Conservation (phyloP, 1,140 invertebrate genomes). For the Pissodes strobi region DNA sequence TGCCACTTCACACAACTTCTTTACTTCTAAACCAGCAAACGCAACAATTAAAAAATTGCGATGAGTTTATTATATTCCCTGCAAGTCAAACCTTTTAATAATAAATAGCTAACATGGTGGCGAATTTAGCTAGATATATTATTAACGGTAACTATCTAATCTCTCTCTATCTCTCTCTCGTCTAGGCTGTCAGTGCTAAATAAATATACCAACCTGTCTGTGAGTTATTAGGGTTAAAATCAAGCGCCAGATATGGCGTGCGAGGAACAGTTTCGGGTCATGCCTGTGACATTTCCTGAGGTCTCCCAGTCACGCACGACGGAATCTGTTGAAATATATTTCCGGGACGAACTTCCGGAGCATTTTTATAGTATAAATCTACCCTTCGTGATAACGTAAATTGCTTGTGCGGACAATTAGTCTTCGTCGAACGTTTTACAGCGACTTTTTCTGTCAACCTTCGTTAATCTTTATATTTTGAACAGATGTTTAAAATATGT, state of each 20-base stretch:
- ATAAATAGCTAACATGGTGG: no score
- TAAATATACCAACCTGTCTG: conserved; percentile 25
- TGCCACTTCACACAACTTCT: no score
- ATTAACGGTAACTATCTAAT: conserved; percentile 13
- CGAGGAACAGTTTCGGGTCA: conserved; percentile 3
- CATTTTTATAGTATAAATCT: conserved; percentile 22
- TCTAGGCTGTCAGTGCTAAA: conserved; percentile 17
- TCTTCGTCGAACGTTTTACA: no score
- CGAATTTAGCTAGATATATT: no score
- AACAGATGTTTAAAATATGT: no score
- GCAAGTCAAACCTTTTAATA: no score
- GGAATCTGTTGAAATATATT: conserved; percentile 25
- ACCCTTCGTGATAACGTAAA: not conserved
- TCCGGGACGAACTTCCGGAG: conserved; percentile 17
- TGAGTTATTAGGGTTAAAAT: conserved; percentile 29
- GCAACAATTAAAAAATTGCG: no score
- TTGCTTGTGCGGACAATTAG: no score
- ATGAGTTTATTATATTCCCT: no score
- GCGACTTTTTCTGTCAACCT: no score
- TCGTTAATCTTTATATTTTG: no score
- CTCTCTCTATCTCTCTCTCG: conserved; percentile 1
- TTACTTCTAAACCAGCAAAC: no score
- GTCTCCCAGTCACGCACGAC: conserved; percentile 14
- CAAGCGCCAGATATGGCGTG: conserved; percentile 23
- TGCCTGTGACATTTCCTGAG: conserved; percentile 23